Evolutionary conservation across 2,888 invertebrate genomes (phyloP).

Genomic region (Dendrolimus pini): DNA sequence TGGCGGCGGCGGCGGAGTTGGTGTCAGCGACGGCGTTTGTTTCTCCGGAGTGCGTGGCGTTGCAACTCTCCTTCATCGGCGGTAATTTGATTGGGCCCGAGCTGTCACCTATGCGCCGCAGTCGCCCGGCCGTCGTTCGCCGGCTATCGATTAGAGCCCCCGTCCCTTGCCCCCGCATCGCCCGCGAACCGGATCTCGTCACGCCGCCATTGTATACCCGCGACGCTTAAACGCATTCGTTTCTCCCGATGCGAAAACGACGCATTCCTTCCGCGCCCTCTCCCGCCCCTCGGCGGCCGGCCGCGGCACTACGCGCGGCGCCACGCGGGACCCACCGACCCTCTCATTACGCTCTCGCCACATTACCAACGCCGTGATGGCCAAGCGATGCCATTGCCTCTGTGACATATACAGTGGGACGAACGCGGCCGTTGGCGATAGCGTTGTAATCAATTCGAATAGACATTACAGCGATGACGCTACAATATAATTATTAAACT

Average conservation of each 20-base stretch:
- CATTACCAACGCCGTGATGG: slow-evolving; percentile 25
- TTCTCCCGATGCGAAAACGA: slow-evolving; percentile 77
- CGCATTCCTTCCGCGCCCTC: slow-evolving; percentile 75
- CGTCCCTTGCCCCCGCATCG: slow-evolving; percentile 58
- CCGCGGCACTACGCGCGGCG: slow-evolving; percentile 45
- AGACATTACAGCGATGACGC: too few relatives aligned
- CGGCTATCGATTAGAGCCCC: slow-evolving; percentile 75
- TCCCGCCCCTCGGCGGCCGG: slow-evolving; percentile 47
- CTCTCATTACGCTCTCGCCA: slow-evolving; percentile 65
- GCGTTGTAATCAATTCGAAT: too few relatives aligned
- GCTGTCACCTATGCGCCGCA: slow-evolving; percentile 76
- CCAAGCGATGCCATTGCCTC: slow-evolving; percentile 7
- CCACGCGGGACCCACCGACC: slow-evolving; percentile 47
- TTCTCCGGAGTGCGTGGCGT: slow-evolving; percentile 55
- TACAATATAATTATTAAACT: too few relatives aligned
- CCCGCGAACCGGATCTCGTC: slow-evolving; percentile 77
- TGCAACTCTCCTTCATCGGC: slow-evolving; percentile 66
- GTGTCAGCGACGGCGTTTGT: slow-evolving; percentile 33
- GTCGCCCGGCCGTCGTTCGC: slow-evolving; percentile 74
- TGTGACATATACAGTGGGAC: neutral
- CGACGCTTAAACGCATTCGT: slow-evolving; percentile 77
- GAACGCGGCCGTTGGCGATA: too few relatives aligned
- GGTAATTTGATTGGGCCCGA: slow-evolving; percentile 74
- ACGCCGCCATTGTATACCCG: slow-evolving; percentile 77
- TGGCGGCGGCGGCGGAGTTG: slow-evolving; percentile 17